Evolutionary conservation across 2,113 vertebrate genomes (phyloP).

Genomic region (Numida meleagris): DNA sequence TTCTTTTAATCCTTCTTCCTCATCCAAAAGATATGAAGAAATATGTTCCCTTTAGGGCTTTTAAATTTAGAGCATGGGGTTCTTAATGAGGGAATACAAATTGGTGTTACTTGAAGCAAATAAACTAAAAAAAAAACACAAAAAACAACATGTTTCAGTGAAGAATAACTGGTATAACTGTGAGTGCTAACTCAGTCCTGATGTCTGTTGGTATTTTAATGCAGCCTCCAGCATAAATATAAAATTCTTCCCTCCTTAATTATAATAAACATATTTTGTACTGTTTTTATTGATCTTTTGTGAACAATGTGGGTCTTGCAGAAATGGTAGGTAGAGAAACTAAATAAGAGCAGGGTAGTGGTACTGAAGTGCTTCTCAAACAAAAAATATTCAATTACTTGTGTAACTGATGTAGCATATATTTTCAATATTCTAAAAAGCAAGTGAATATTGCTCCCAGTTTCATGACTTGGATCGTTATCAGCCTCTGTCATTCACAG

Average conservation of each 20-base stretch:
- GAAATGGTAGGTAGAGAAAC: constrained; percentile 12
- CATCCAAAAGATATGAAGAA: neutral
- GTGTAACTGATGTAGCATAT: neutral
- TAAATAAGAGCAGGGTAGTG: constrained; percentile 4
- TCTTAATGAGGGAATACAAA: constrained; percentile 16
- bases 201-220: constrained; percentile 45
- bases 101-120: constrained; percentile 9
- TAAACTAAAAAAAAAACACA: constrained; percentile 16
- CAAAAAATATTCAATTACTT: constrained; percentile 47
- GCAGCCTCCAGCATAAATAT: constrained; percentile 35
- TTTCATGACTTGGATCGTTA: constrained; percentile 46
- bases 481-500: constrained; percentile 59
- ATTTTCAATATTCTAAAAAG: constrained; percentile 39
- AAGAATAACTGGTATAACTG: neutral
- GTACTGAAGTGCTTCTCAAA: constrained; percentile 22
- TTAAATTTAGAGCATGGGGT: constrained; percentile 13
- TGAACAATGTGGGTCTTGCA: constrained; percentile 62
- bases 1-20: neutral
- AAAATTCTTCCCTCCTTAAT: constrained; percentile 46
- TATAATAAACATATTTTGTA: constrained; percentile 51
- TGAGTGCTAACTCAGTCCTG: constrained; percentile 13
- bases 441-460: neutral
- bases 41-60: neutral
- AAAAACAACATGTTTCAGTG: neutral
- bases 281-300: constrained; percentile 56